Evolutionary conservation across 2,888 invertebrate genomes (phyloP), one percentile per base, ranked within the genome.

Genomic region (Leucoma salicis): DNA sequence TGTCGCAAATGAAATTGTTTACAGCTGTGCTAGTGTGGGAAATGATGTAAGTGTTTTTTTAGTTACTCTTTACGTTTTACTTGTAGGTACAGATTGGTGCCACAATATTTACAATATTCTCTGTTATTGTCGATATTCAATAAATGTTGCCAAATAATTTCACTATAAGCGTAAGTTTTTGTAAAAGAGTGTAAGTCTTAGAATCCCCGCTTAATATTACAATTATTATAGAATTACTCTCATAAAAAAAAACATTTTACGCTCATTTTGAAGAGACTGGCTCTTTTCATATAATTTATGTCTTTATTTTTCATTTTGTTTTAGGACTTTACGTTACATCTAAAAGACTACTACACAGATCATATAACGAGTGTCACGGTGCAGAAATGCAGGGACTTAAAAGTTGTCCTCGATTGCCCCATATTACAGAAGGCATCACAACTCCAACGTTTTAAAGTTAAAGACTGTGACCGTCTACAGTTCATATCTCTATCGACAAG

Each of bases 301-400:
- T n/a, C n/a, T n/a, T n/a, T n/a, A 2, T 3, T 0, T 24, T 34
- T 43, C 5, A 11, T 31, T 38, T 76, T 82, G 71, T 91, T 90
- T 43, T 76, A 92, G 92, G 90, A 91, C 38, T 77, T 82, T 46
- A 72, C 81, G 29, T 68, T 91, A 38, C 87, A 87, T 44, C 65
- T 91, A 1, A 91, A 90, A 68, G 89, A 91, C 54, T 91, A 81
- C 63, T 84, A 90, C 56, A 86, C 90, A 1, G 77, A 81, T 18
- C 72, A 80, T 14, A 82, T 87, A 51, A 81, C 73, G 3, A 86
- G 81, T 43, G 49, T 91, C 4, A 85, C 82, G 1, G 70, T 92
- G 21, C 74, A 83, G 49, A 88, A 91, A 61, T 92, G 92, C 60
- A 74, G 74, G 53, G 83, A 82, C 29, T 54, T 92, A 10, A 78